Evolutionary conservation across 2,797 vertebrate genomes (phyloP), one percentile per base, ranked within the genome.

Genomic region (Ptychadena robeensis): DNA sequence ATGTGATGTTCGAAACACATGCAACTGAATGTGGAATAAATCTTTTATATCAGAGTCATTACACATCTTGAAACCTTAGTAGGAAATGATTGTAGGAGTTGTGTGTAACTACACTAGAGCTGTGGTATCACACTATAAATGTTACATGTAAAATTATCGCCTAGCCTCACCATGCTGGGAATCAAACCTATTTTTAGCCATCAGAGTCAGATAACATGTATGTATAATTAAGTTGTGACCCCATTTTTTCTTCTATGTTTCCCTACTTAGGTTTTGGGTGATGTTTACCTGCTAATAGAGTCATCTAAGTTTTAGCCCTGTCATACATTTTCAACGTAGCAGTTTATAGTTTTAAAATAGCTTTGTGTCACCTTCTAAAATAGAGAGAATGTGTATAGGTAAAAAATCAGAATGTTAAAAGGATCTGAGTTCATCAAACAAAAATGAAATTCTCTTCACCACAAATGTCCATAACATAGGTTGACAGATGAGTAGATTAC

Each of bases 151-250:
- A 90, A 92, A 91, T 93, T 90, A 91, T 92, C 87, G 85, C 87
- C 88, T 89, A 77, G 87, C 90, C 89, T 89, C 87, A 86, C 87
- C 88, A 86, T 87, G 88, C 89, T 89, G 92, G 88, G 90, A 89
- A 91, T 86, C 82, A 65, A 82, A 80, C 78, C 87, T 94, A 93
- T 93, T 89, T 93, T 91, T 94, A 92, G 89, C 86, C 73, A 86
- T 86, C 85, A 89, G 91, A 93, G 90, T 91, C 92, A 91, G 88
- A 91, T 91, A 40, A 12, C n/a, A 69, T 69, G n/a, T 69, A 69
- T 69, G 67, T 40, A 27, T 25, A 34, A 40, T 38, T 69, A 69
- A 69, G 35, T 22, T 38, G 34, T 69, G 67, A 69, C 67, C 67
- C 25, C 38, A 22, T 38, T 69, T 69, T 38, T 11, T 27, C 65